Percentiles rank a stretch among this genome's conserved stretches.
Evolutionary conservation across 2,888 invertebrate species (phyloP).

Genomic region (Synergus japonicus): DNA sequence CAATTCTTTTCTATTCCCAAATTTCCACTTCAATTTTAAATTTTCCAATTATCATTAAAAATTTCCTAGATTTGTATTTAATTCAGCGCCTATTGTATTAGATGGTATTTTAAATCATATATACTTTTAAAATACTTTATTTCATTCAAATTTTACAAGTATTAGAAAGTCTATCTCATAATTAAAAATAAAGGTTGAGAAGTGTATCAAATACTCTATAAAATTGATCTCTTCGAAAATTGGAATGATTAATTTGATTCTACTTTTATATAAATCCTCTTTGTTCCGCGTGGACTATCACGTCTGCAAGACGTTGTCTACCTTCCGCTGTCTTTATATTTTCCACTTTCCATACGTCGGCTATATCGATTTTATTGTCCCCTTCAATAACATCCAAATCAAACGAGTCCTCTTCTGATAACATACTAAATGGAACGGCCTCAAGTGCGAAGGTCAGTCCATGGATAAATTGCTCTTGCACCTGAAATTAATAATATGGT

Average conservation of each 20-base stretch:
- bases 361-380: conserved; percentile 80
- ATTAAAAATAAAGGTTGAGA: not conserved
- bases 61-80: too few species aligned
- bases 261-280: conserved; percentile 79
- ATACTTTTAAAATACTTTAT: not conserved
- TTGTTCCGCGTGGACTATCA: conserved; percentile 83
- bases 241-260: not conserved
- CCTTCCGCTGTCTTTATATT: conserved; percentile 82
- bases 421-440: conserved; percentile 80
- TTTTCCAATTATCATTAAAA: too few species aligned
- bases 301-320: conserved; percentile 81
- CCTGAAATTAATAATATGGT: conserved; percentile 55
- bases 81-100: too few species aligned
- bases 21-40: too few species aligned
- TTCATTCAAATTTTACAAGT: not conserved
- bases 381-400: conserved; percentile 81
- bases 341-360: conserved; percentile 82
- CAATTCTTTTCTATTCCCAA: too few species aligned
- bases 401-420: conserved; percentile 80
- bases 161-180: not conserved
- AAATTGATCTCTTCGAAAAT: not conserved
- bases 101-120: too few species aligned
- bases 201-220: not conserved
- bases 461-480: conserved; percentile 80
- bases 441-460: conserved; percentile 82